Evolutionary conservation across 2,797 vertebrate species (phyloP).

Genomic region (Schizopygopsis pylzovi): DNA sequence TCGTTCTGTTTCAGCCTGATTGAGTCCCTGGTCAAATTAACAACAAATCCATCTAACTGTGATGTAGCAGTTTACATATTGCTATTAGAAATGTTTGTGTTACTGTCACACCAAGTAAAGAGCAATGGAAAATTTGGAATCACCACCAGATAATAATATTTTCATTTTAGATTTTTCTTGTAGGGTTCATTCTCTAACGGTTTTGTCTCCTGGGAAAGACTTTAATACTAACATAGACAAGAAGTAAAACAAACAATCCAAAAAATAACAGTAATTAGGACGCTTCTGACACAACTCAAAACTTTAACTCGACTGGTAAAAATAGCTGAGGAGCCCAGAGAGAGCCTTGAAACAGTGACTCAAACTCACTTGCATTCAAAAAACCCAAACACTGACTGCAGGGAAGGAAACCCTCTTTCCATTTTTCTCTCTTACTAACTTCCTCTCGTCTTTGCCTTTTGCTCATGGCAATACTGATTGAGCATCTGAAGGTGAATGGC

Average conservation of each 20-base stretch:
- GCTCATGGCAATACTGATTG: constrained; percentile 27
- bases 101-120: neutral
- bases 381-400: constrained; percentile 1
- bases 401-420: constrained; percentile 14
- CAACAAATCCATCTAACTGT: neutral
- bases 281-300: neutral
- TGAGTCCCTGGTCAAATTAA: neutral
- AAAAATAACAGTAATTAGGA: neutral
- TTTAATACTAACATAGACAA: constrained; percentile 16
- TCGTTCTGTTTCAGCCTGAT: neutral
- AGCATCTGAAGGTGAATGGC: constrained; percentile 30
- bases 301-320: constrained; percentile 6
- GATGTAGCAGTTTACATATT: neutral
- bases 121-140: neutral
- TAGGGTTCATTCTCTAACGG: neutral
- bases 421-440: constrained; percentile 1
- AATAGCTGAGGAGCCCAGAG: constrained; percentile 1
- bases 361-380: neutral
- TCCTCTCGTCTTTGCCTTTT: constrained; percentile 6
- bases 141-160: neutral
- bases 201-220: neutral
- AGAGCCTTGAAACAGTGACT: neutral
- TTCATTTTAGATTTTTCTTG: neutral
- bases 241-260: constrained; percentile 24
- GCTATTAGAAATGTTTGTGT: neutral